phyloP scores from a whole-genome alignment of 2,888 invertebrate genomes.

The Hoplodrina ambigua region DNA sequence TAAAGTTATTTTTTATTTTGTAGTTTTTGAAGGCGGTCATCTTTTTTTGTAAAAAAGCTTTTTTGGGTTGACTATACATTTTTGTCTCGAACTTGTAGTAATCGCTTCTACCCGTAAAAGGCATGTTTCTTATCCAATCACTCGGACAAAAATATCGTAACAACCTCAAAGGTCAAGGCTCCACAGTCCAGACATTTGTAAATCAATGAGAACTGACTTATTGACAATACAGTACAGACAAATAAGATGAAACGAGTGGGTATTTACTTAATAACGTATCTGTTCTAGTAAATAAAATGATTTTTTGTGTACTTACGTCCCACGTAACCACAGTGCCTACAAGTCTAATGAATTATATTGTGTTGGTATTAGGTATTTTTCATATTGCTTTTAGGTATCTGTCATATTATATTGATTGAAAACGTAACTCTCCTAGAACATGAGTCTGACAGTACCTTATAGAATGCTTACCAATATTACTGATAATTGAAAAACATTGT shows the following conservation, averaged over 20 bases:
- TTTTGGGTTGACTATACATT: too few relatives aligned
- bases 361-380: neutral
- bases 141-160: neutral
- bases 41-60: too few relatives aligned
- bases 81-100: too few relatives aligned
- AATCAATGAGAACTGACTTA: neutral
- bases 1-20: too few relatives aligned
- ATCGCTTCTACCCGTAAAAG: neutral
- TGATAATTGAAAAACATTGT: too few relatives aligned
- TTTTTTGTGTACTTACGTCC: neutral
- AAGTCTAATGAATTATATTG: conserved; percentile 1
- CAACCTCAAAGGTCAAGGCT: neutral
- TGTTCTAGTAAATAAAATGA: conserved; percentile 3
- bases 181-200: conserved; percentile 3
- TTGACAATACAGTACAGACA: conserved; percentile 8
- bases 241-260: conserved; percentile 1
- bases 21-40: too few relatives aligned
- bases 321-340: neutral
- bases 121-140: neutral
- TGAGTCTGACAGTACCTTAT: too few relatives aligned
- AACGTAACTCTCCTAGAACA: neutral
- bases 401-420: neutral
- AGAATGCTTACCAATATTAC: too few relatives aligned
- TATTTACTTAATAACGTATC: neutral
- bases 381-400: conserved; percentile 20